Conservation (phyloP, 1,140 invertebrate species). For the Drosophila rhopaloa region DNA sequence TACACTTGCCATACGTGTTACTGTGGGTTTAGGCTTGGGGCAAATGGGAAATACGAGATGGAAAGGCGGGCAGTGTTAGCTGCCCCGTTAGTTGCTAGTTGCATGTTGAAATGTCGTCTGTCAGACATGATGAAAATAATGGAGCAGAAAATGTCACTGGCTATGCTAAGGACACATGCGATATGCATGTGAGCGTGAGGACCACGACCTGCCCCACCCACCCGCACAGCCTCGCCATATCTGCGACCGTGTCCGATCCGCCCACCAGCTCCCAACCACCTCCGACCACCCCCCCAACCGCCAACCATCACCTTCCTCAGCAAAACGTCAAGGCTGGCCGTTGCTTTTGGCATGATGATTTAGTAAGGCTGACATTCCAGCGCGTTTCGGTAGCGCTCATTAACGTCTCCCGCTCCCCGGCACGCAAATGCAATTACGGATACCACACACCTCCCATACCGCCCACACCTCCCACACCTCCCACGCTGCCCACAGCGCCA, state of each 20-base stretch:
- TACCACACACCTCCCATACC: neutral
- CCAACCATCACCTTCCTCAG: constrained; percentile 5
- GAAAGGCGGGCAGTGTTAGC: constrained; percentile 29
- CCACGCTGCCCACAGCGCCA: neutral
- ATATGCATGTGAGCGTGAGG: constrained; percentile 31
- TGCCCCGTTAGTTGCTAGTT: constrained; percentile 60
- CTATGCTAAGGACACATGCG: constrained; percentile 60
- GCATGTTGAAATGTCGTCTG: constrained; percentile 82
- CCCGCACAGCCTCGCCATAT: constrained; percentile 31
- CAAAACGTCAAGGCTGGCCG: constrained; percentile 57
- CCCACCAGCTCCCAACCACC: neutral
- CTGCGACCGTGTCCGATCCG: constrained; percentile 16
- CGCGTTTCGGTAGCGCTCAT: constrained; percentile 64
- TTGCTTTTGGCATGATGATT: constrained; percentile 71
- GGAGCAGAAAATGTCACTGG: constrained; percentile 82
- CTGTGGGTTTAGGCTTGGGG: constrained; percentile 4
- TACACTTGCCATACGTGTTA: constrained; percentile 58
- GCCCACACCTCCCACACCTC: neutral
- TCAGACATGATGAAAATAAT: constrained; percentile 83
- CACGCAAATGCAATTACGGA: constrained; percentile 51
- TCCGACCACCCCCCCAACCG: neutral
- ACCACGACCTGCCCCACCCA: constrained; percentile 5
- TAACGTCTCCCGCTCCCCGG: constrained; percentile 49
- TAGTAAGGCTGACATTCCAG: constrained; percentile 72
- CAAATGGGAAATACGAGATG: constrained; percentile 29